Conservation (phyloP, 2,888 invertebrate genomes). For the Drosophila picticornis region DNA sequence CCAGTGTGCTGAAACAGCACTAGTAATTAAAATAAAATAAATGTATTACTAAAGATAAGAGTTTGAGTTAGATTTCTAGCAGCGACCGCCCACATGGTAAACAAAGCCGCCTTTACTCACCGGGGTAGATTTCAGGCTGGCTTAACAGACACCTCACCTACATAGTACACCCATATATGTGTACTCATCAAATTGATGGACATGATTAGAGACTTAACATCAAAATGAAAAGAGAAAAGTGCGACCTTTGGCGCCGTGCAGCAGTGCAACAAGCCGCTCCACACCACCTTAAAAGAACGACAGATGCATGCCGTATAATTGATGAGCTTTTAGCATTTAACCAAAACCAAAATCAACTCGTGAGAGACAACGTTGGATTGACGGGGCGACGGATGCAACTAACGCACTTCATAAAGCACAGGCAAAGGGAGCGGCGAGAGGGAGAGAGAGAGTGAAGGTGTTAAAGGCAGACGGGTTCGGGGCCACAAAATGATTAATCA, state of each 20-base stretch:
- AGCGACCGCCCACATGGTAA: constrained; percentile 46
- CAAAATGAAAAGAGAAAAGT: constrained; percentile 68
- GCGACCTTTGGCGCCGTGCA: constrained; percentile 75
- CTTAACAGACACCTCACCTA: constrained; percentile 19
- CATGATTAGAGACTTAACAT: constrained; percentile 73
- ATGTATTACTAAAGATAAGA: neutral
- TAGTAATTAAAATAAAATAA: constrained; percentile 13
- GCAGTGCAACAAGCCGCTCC: constrained; percentile 38
- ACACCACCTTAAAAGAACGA: constrained; percentile 39
- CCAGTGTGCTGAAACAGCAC: neutral
- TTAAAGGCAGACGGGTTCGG: constrained; percentile 55
- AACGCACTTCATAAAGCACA: constrained; percentile 31
- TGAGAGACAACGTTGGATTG: constrained; percentile 21
- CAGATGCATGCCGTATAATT: constrained; percentile 76
- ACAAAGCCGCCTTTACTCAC: constrained; percentile 12
- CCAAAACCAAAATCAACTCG: constrained; percentile 48
- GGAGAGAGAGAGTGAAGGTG: constrained; percentile 53
- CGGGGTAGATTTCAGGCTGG: constrained; percentile 14
- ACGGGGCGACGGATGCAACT: constrained; percentile 41
- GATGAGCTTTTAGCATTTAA: constrained; percentile 81
- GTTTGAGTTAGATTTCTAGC: constrained; percentile 13
- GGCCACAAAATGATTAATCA: constrained; percentile 82
- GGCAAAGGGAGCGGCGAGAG: constrained; percentile 5
- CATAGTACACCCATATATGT: constrained; percentile 16
- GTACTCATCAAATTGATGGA: constrained; percentile 77